phyloP scores from a whole-genome alignment of 1,140 invertebrate genomes.

The Varroa destructor region DNA sequence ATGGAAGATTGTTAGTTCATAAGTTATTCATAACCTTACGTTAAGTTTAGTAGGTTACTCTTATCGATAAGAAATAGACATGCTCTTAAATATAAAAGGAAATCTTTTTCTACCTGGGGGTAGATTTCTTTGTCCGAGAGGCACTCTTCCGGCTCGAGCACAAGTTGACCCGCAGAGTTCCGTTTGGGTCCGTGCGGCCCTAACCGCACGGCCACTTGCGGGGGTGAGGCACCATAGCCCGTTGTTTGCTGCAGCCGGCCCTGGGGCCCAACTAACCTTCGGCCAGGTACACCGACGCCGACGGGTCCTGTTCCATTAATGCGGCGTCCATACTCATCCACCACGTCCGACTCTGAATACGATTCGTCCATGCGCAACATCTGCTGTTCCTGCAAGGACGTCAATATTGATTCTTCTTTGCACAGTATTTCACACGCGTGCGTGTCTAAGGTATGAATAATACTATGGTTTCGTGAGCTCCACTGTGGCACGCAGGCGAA shows the following conservation, averaged over 20 bases:
- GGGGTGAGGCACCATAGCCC: constrained; percentile 40
- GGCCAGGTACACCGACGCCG: neutral
- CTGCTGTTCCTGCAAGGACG: constrained; percentile 1
- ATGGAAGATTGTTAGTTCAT: too few species aligned
- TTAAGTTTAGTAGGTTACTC: too few species aligned
- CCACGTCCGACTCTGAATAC: constrained; percentile 13
- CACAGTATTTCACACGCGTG: too few species aligned
- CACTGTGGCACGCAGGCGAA: too few species aligned
- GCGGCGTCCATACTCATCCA: constrained; percentile 17
- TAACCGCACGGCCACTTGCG: constrained; percentile 32
- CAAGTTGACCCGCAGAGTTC: constrained; percentile 42
- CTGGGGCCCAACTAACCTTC: constrained; percentile 8
- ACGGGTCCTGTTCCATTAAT: neutral
- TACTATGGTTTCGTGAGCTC: too few species aligned
- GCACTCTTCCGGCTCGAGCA: constrained; percentile 71
- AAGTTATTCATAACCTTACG: too few species aligned
- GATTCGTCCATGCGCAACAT: constrained; percentile 25
- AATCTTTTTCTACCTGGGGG: constrained; percentile 33
- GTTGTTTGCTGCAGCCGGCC: constrained; percentile 35
- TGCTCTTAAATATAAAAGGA: too few species aligned
- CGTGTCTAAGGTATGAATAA: too few species aligned
- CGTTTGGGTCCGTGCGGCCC: constrained; percentile 37
- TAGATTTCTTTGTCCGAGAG: constrained; percentile 69
- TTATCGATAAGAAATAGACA: too few species aligned
- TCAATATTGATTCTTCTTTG: neutral